Evolutionary conservation across 1,140 invertebrate species (phyloP), one percentile per base, ranked within the genome.

Genomic region (Bathynomus jamesi): DNA sequence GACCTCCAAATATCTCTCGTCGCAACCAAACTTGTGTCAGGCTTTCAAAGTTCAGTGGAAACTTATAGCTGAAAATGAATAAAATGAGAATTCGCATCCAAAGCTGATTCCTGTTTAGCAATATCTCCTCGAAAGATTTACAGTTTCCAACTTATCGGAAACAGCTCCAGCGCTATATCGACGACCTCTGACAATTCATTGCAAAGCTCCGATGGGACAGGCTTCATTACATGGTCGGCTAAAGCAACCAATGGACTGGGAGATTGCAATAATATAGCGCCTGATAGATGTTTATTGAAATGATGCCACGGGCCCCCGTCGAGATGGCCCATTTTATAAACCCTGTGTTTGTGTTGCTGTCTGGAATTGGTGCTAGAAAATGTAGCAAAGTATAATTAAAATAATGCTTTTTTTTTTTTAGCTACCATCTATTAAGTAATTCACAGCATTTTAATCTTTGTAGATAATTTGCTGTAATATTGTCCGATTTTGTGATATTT

Each of bases 281-380:
- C 73, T 76, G 75, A 76, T 76, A 69, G 70, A 76, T 76, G 75
- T 72, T 76, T 76, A 76, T 76, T 76, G 75, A 76, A 76, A 76
- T 76, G 75, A 76, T 73, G 72, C 75, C 72, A 69, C 69, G 40
- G 40, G 40, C 13, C 40, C 40, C 13, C 40, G 40, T 11, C 13
- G 40, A 53, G 40, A 53, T 53, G 40, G 40, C 40, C 40, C 40
- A 53, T 53, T 53, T 53, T 53, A 53, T 53, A 53, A 53, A 11
- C 13, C 40, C n/a, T n/a, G n/a, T n/a, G n/a, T 53, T 53, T 53
- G 11, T 53, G 5, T 17, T 53, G 40, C 40, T 53, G 13, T 3
- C 21, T 21, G 40, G 21, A 53, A 53, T 53, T 53, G 40, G 21
- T 11, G 40, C 40, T 53, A 53, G 40, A 53, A 53, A 53, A 53